Conservation (phyloP, 2,113 vertebrate genomes). For the Dromaius novaehollandiae region DNA sequence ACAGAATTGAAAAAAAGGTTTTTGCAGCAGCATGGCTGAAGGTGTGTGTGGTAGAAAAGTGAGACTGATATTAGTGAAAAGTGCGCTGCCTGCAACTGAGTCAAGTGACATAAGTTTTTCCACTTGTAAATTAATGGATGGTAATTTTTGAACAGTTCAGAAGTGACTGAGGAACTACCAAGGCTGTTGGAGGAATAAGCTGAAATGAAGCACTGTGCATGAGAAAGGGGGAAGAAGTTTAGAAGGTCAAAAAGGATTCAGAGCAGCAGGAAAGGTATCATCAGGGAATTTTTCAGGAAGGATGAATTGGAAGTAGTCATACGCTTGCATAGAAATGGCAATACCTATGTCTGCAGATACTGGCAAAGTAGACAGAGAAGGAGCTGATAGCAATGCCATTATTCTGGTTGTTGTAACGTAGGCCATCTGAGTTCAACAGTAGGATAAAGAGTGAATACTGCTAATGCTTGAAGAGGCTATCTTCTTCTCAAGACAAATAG, state of each 20-base stretch:
- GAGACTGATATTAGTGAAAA: not conserved
- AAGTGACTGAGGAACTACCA: not conserved
- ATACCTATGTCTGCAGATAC: not conserved
- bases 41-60: not conserved
- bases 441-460: not conserved
- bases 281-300: not conserved
- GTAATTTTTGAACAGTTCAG: not conserved
- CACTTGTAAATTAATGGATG: not conserved
- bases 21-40: not conserved
- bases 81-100: not conserved
- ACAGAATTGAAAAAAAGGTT: not conserved
- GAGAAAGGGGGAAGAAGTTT: not conserved
- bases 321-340: not conserved
- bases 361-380: not conserved
- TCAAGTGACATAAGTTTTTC: not conserved
- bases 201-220: not conserved
- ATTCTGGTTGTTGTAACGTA: not conserved
- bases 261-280: not conserved
- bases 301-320: not conserved
- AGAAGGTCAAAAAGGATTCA: not conserved
- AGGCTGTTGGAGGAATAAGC: not conserved
- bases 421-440: not conserved
- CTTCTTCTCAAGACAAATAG: not conserved
- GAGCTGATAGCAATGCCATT: not conserved
- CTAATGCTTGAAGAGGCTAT: not conserved